These are phyloP conservation scores for Drosophila orena DNA, from an alignment of 1,140 invertebrate species.

Conservation along the genomic window DNA sequence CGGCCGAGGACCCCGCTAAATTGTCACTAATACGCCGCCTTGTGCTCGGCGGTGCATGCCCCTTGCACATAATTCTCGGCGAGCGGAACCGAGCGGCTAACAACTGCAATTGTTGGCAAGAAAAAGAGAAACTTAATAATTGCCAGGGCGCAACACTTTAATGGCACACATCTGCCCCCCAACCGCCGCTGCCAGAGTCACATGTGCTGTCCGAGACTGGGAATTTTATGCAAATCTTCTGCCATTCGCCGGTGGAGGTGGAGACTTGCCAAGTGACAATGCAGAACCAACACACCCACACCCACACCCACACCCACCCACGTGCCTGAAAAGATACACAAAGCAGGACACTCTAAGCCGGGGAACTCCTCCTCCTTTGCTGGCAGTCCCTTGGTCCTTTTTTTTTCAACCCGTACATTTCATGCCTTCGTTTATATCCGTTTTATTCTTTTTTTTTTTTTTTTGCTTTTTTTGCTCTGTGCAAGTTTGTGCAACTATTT, in stretches of 20 bases:
- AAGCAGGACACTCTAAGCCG: conserved; percentile 27
- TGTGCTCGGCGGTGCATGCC: conserved; percentile 68
- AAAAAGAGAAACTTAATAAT: conserved; percentile 55
- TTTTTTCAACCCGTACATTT: conserved; percentile 44
- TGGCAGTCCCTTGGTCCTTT: conserved; percentile 43
- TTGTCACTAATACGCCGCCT: conserved; percentile 78
- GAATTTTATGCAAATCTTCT: conserved; percentile 68
- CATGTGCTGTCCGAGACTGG: conserved; percentile 38
- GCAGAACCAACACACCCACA: conserved; percentile 15
- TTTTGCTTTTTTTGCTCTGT: conserved; percentile 50
- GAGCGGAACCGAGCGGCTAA: conserved; percentile 37
- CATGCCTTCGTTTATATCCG: conserved; percentile 37
- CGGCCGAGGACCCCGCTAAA: conserved; percentile 46
- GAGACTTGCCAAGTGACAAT: conserved; percentile 57
- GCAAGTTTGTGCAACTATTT: conserved; percentile 81
- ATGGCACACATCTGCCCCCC: conserved; percentile 9
- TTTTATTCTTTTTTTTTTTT: conserved; percentile 14
- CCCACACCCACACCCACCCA: conserved; percentile 1
- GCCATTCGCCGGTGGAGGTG: conserved; percentile 28
- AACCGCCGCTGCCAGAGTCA: conserved; percentile 6
- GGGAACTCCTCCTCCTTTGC: conserved; percentile 39
- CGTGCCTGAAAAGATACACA: conserved; percentile 31
- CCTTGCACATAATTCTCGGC: conserved; percentile 56
- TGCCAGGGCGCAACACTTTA: conserved; percentile 54
- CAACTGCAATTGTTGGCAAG: conserved; percentile 61